phyloP scores from a whole-genome alignment of 2,888 invertebrate genomes.

The Agonopterix heracliana region DNA sequence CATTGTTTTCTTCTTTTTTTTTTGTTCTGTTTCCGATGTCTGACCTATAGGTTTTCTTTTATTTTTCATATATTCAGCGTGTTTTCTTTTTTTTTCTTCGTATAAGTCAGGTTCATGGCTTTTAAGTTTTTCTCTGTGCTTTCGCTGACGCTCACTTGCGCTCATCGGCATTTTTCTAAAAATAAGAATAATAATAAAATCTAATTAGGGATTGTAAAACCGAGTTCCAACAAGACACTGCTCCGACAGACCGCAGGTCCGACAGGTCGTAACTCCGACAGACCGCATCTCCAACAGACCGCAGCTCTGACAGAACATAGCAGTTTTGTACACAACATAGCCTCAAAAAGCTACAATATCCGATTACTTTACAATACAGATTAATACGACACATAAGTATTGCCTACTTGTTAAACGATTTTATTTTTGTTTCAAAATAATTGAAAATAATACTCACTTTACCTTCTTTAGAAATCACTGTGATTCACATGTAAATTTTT shows the following conservation, averaged over 20 bases:
- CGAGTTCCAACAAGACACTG: background rate
- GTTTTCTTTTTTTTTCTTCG: conserved; percentile 5
- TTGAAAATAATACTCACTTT: too few species aligned
- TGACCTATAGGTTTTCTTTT: conserved; percentile 5
- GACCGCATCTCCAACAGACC: too few species aligned
- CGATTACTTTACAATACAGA: background rate
- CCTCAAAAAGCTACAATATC: too few species aligned
- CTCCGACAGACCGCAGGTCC: too few species aligned
- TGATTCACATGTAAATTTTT: too few species aligned
- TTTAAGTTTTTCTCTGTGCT: conserved; percentile 3
- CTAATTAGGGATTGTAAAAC: background rate
- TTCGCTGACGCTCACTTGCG: conserved; percentile 3
- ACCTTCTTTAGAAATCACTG: too few species aligned
- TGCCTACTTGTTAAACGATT: too few species aligned
- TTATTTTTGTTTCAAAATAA: too few species aligned
- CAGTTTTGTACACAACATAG: too few species aligned
- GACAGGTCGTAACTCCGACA: too few species aligned
- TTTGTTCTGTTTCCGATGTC: background rate
- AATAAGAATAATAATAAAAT: background rate
- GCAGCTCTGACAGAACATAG: too few species aligned
- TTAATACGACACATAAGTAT: background rate
- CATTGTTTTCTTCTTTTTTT: background rate
- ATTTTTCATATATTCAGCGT: conserved; percentile 3
- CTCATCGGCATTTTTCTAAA: conserved; percentile 1
- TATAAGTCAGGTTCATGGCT: conserved; percentile 4